These are phyloP conservation scores for Macrosoma leucophasiata DNA, from an alignment of 2,888 invertebrate species.

Conservation along the genomic window DNA sequence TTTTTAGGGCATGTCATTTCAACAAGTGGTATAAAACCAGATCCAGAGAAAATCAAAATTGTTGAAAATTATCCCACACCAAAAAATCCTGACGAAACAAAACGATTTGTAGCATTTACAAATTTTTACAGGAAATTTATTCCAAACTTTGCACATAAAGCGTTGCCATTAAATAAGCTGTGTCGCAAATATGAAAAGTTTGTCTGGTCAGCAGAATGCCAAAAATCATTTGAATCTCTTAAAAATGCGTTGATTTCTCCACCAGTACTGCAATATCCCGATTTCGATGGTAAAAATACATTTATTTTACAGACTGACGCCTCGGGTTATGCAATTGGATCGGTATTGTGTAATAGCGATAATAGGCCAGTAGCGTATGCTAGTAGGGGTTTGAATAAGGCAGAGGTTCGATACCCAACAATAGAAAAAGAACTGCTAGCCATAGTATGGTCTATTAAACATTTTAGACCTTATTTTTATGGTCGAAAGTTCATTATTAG, in stretches of 20 bases:
- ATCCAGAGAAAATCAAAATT: slow-evolving; percentile 12
- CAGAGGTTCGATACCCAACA: slow-evolving; percentile 10
- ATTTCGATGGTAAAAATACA: slow-evolving; percentile 1
- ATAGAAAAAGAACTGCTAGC: slow-evolving; percentile 18
- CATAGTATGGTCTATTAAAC: slow-evolving; percentile 13
- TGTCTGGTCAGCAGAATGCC: not conserved
- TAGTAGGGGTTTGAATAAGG: slow-evolving; percentile 12
- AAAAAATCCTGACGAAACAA: slow-evolving; percentile 10
- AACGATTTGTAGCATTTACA: slow-evolving; percentile 14
- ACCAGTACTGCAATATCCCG: slow-evolving; percentile 3
- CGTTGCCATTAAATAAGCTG: slow-evolving; percentile 4
- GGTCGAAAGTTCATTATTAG: slow-evolving; percentile 10
- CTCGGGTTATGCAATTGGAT: slow-evolving; percentile 14
- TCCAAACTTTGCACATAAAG: slow-evolving; percentile 10
- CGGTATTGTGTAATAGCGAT: slow-evolving; percentile 6
- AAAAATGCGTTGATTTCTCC: slow-evolving; percentile 1
- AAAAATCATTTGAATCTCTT: not conserved
- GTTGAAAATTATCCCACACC: slow-evolving; percentile 17
- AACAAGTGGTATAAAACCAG: slow-evolving; percentile 13
- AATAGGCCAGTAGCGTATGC: slow-evolving; percentile 19
- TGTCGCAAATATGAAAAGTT: slow-evolving; percentile 3
- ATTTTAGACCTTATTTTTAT: slow-evolving; percentile 18
- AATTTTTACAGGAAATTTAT: slow-evolving; percentile 21
- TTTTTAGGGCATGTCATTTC: slow-evolving; percentile 18
- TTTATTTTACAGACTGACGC: slow-evolving; percentile 7